These are phyloP conservation scores for Cassiopea andromeda DNA, from an alignment of 30 jellyfish, hydroid and myxozoan genomes.

Conservation along the genomic window DNA sequence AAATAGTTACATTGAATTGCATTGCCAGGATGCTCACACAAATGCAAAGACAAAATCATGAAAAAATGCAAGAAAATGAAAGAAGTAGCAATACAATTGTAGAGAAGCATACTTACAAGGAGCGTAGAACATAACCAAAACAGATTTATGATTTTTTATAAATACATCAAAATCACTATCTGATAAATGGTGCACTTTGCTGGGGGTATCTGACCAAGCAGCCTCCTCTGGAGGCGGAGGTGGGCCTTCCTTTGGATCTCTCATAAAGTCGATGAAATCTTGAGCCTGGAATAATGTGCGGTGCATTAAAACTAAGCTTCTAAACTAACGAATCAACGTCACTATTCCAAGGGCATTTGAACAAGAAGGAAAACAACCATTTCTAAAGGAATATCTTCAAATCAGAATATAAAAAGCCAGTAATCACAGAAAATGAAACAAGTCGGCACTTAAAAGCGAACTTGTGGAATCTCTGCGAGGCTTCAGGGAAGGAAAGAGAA, in stretches of 20 bases:
- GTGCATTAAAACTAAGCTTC: too few species aligned
- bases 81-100: background rate
- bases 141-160: conserved; percentile 70
- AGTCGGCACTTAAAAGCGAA: too few species aligned
- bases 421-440: too few species aligned
- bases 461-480: too few species aligned
- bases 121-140: conserved; percentile 94
- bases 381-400: too few species aligned
- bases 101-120: conserved; percentile 75
- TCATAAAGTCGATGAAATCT: conserved; percentile 82
- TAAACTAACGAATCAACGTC: too few species aligned
- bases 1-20: too few species aligned
- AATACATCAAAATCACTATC: conserved; percentile 75
- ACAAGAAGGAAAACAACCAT: too few species aligned
- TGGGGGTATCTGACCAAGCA: conserved; percentile 83
- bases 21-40: too few species aligned
- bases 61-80: background rate
- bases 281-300: conserved; percentile 22
- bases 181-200: conserved; percentile 78
- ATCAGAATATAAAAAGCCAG: too few species aligned
- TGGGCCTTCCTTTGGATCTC: conserved; percentile 84
- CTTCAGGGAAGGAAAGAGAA: too few species aligned
- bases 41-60: background rate
- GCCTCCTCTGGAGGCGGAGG: conserved; percentile 84
- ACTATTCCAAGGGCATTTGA: too few species aligned